Evolutionary conservation across 1,140 invertebrate species (phyloP).

Genomic region (Euura lappo): DNA sequence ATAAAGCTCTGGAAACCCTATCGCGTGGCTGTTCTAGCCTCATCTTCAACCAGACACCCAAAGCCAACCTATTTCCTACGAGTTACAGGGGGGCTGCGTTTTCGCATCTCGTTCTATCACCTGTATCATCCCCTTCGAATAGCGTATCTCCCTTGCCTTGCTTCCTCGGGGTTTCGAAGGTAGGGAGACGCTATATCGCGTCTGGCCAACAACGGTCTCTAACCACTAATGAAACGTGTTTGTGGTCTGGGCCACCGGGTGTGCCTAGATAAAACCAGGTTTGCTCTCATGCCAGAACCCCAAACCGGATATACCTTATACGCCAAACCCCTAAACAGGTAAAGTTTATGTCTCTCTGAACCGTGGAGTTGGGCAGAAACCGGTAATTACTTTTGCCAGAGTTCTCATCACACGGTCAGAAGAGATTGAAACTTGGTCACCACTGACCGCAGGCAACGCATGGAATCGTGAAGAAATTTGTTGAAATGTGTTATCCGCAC

Average conservation of each 20-base stretch:
- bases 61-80: neutral
- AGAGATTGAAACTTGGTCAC: too few relatives aligned
- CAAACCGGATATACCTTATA: too few relatives aligned
- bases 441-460: too few relatives aligned
- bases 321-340: too few relatives aligned
- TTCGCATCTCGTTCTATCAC: too few relatives aligned
- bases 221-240: conserved; percentile 7
- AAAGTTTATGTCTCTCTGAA: too few relatives aligned
- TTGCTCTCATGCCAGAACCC: neutral
- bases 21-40: neutral
- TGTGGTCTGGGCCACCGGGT: neutral
- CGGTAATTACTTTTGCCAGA: too few relatives aligned
- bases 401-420: too few relatives aligned
- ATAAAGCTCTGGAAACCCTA: neutral
- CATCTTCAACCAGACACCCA: neutral
- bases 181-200: neutral
- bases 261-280: neutral
- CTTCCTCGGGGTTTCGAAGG: neutral
- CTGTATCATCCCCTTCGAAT: too few relatives aligned
- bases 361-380: too few relatives aligned
- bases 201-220: conserved; percentile 1
- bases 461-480: too few relatives aligned
- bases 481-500: too few relatives aligned
- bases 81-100: neutral
- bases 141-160: neutral